Percentiles rank a stretch among this genome's conserved stretches.
Evolutionary conservation across 2,888 invertebrate species (phyloP).

Genomic region (Rhagonycha fulva): DNA sequence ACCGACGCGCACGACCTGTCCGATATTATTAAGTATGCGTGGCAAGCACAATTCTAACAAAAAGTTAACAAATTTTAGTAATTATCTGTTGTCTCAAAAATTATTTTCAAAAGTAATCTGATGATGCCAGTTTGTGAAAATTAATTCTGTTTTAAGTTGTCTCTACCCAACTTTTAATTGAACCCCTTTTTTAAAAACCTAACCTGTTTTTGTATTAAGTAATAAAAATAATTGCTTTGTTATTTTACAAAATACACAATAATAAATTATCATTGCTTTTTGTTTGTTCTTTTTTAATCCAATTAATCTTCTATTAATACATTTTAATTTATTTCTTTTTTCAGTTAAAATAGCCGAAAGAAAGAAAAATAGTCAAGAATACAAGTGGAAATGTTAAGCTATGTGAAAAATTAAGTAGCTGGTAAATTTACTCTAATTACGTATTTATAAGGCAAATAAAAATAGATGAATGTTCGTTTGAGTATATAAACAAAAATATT

Average conservation of each 20-base stretch:
- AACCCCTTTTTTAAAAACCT: background rate
- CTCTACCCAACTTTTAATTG: background rate
- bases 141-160: slow-evolving; percentile 11
- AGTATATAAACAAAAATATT: too few relatives aligned
- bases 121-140: slow-evolving; percentile 18
- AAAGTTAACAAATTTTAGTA: slow-evolving; percentile 29
- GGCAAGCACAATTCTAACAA: slow-evolving; percentile 25
- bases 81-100: slow-evolving; percentile 31
- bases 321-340: background rate
- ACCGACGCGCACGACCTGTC: slow-evolving; percentile 40
- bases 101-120: slow-evolving; percentile 27
- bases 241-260: background rate
- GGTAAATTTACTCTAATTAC: background rate
- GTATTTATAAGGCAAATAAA: background rate
- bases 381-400: background rate
- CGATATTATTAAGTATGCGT: slow-evolving; percentile 30
- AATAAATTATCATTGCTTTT: background rate
- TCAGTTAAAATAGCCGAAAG: background rate
- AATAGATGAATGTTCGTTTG: too few relatives aligned
- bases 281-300: background rate
- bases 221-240: background rate
- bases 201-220: background rate
- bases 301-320: background rate
- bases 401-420: background rate
- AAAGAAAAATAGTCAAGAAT: background rate